Evolutionary conservation across 2,113 vertebrate genomes (phyloP), one percentile per base, ranked within the genome.

Genomic region (Myrmophylax atrothorax): DNA sequence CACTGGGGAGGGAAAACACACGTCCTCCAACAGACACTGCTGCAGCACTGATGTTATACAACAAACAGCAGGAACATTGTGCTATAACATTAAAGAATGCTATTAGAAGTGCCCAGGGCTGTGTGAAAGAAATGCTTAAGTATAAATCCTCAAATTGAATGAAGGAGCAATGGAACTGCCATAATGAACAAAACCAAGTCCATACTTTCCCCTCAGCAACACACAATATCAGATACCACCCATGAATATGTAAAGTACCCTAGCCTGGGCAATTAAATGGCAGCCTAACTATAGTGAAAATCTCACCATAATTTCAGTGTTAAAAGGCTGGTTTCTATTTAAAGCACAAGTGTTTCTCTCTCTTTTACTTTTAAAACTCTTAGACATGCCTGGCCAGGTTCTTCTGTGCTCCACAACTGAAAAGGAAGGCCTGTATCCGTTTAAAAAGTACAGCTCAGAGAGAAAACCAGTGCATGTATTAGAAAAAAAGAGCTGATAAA

Each of bases 331-430:
- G 17, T 25, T 85, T 84, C 20, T 33, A 46, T 47, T 64, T 68
- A 64, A 89, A 76, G 35, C 62, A 46, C n/a, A 72, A 52, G 13
- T 75, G 5, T 26, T 53, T 87, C 7, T 56, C 9, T 46, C 13
- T 46, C 18, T 73, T 64, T 67, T 28, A 62, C 37, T 84, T 78
- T 75, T 52, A 75, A 72, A 87, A 44, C 18, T 24, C 53, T 25
- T 26, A 91, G 40, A 5, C 0, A 7, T 18, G 22, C 13, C 42
- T 66, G 26, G 17, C 16, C 0, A 0, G 9, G 5, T 53, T 58
- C 24, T 90, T 76, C 52, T 38, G 11, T 20, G 50, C 49, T 84
- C 47, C 37, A 33, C 8, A 89, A 90, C 68, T 12, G 12, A 86
- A 84, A 63, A 14, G 28, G 29, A 52, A 20, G 10, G 13, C 17